Conservation (phyloP, 2,113 vertebrate species). For the Lycaon pictus region DNA sequence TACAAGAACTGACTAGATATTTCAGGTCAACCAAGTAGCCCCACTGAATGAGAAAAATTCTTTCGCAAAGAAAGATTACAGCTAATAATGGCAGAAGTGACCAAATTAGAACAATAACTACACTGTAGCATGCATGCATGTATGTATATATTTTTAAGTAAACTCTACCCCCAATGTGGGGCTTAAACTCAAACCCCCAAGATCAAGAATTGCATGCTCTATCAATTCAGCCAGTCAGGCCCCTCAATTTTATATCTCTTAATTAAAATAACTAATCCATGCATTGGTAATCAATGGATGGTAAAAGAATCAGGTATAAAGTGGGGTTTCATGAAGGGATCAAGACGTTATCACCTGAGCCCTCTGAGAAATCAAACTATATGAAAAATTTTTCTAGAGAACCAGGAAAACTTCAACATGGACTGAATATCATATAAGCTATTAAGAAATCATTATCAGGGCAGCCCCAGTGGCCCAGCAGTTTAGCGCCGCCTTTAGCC, state of each 20-base stretch:
- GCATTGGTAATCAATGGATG: not conserved
- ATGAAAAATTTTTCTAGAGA: not conserved
- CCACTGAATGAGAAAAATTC: not conserved
- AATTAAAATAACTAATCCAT: not conserved
- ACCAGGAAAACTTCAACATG: not conserved
- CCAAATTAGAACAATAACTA: not conserved
- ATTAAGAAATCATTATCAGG: conserved; percentile 28
- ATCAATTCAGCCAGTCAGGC: too few species aligned
- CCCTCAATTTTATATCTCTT: too few species aligned
- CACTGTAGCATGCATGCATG: not conserved
- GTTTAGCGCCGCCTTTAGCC: too few species aligned
- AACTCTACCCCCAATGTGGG: not conserved
- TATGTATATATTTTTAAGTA: not conserved
- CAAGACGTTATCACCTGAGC: not conserved
- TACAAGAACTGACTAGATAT: not conserved
- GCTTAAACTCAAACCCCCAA: not conserved
- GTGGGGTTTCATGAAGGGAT: not conserved
- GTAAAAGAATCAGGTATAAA: conserved; percentile 27
- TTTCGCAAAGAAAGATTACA: conserved; percentile 2
- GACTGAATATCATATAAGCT: not conserved
- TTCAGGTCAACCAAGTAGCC: not conserved
- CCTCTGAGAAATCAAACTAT: not conserved
- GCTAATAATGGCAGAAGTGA: conserved; percentile 42
- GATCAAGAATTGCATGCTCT: not conserved
- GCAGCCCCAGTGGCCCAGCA: too few species aligned